A percentile compares a stretch with the other conserved stretches of the same genome.
phyloP scores from a whole-genome alignment of 2,888 invertebrate genomes.

The Druceiella hillmani region DNA sequence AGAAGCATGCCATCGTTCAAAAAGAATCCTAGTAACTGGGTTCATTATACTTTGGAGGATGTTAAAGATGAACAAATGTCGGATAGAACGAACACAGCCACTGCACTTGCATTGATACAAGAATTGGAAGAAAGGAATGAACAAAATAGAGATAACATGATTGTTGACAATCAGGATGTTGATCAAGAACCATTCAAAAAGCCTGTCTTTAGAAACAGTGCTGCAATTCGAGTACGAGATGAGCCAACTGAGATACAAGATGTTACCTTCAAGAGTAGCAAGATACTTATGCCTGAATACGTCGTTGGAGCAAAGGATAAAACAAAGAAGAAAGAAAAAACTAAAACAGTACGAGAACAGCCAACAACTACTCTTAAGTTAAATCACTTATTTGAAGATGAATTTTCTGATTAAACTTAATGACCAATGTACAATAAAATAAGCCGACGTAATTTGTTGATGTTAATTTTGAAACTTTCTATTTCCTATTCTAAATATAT shows the following conservation, averaged over 20 bases:
- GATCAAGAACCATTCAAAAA: slow-evolving; percentile 37
- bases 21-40: slow-evolving; percentile 77
- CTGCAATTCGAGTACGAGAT: slow-evolving; percentile 14
- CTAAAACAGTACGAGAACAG: slow-evolving; percentile 10
- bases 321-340: slow-evolving; percentile 40
- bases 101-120: slow-evolving; percentile 71
- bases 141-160: no score
- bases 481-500: no score
- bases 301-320: slow-evolving; percentile 62
- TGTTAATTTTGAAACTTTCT: no score
- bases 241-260: slow-evolving; percentile 15
- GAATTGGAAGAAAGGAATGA: slow-evolving; percentile 55
- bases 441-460: no score
- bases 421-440: no score
- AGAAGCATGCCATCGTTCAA: slow-evolving; percentile 46
- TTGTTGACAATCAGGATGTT: slow-evolving; percentile 30
- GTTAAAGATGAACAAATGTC: slow-evolving; percentile 71
- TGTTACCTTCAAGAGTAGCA: slow-evolving; percentile 58
- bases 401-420: slow-evolving; percentile 26
- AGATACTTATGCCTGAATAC: slow-evolving; percentile 78
- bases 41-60: slow-evolving; percentile 73
- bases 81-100: slow-evolving; percentile 68
- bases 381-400: slow-evolving; percentile 44
- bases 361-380: slow-evolving; percentile 36
- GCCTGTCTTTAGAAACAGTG: slow-evolving; percentile 38